Percentiles rank a stretch among this genome's conserved stretches.
These are phyloP conservation scores for Acanthis flammea DNA, from an alignment of 2,797 vertebrate species.

Conservation along the genomic window DNA sequence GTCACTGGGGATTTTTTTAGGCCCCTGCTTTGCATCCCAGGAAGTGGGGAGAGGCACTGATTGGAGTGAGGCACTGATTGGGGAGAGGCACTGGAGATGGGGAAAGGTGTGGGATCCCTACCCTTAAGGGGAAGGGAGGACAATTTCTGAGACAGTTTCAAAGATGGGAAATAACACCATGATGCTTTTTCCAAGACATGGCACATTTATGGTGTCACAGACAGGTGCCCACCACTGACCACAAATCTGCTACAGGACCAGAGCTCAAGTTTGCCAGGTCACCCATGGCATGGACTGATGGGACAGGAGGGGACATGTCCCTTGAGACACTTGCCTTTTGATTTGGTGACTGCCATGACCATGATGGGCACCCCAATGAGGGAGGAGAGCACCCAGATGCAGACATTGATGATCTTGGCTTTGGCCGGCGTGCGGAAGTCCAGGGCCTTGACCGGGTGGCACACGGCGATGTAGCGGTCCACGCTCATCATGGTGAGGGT, in stretches of 20 bases:
- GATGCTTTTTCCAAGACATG: not conserved
- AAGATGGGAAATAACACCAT: not conserved
- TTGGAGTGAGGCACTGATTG: not conserved
- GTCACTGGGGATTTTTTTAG: not conserved
- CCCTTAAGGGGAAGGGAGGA: not conserved
- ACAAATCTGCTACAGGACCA: not conserved
- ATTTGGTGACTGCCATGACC: conserved; percentile 88
- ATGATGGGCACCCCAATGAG: conserved; percentile 91
- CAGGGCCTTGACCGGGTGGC: conserved; percentile 91
- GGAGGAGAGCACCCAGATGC: conserved; percentile 95
- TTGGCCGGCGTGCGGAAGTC: conserved; percentile 94
- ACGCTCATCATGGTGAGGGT: conserved; percentile 99
- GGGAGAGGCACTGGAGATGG: not conserved
- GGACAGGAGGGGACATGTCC: not conserved
- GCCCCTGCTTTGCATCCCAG: not conserved
- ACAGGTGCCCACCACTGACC: not conserved
- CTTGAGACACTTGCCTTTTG: conserved; percentile 78
- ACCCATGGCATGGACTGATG: not conserved
- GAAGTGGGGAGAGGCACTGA: not conserved
- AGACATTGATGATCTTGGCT: conserved; percentile 94
- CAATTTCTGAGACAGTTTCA: not conserved
- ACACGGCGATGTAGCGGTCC: conserved; percentile 93
- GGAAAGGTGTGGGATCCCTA: not conserved
- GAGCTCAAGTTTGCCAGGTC: not conserved
- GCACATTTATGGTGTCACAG: not conserved